Conservation (phyloP, 2,113 vertebrate genomes). For the Laticauda laticaudata region DNA sequence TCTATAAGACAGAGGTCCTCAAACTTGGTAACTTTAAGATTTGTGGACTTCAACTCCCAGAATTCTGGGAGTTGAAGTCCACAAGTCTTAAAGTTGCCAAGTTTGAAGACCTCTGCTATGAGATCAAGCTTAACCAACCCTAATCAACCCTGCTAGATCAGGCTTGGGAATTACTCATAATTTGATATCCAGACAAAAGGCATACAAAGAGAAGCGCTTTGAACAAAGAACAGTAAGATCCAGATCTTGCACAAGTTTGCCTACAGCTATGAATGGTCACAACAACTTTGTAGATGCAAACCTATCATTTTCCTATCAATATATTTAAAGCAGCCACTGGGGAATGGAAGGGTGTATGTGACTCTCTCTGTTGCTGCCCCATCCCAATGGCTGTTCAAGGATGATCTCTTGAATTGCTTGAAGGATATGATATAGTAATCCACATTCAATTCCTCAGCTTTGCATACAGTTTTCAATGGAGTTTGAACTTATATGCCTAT, state of each 20-base stretch:
- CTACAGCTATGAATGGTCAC: neutral
- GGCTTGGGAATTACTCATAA: neutral
- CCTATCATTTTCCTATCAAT: neutral
- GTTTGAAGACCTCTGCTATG: too few relatives aligned
- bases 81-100: too few relatives aligned
- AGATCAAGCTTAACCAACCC: neutral
- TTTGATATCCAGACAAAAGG: neutral
- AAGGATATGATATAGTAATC: slow-evolving; percentile 19
- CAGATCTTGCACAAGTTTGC: neutral
- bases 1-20: neutral
- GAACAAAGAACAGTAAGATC: neutral
- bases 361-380: neutral
- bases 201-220: neutral
- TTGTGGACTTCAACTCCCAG: too few relatives aligned
- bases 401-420: neutral
- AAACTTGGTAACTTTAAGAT: too few relatives aligned
- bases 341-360: neutral
- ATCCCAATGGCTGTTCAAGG: neutral
- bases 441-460: slow-evolving; percentile 37
- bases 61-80: too few relatives aligned
- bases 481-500: slow-evolving; percentile 23
- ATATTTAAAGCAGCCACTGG: neutral
- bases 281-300: neutral
- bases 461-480: slow-evolving; percentile 25
- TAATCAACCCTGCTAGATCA: neutral